A percentile compares a stretch with the other conserved stretches of the same genome.
Evolutionary conservation across 1,140 invertebrate genomes (phyloP).

Genomic region (Orius insidiosus): DNA sequence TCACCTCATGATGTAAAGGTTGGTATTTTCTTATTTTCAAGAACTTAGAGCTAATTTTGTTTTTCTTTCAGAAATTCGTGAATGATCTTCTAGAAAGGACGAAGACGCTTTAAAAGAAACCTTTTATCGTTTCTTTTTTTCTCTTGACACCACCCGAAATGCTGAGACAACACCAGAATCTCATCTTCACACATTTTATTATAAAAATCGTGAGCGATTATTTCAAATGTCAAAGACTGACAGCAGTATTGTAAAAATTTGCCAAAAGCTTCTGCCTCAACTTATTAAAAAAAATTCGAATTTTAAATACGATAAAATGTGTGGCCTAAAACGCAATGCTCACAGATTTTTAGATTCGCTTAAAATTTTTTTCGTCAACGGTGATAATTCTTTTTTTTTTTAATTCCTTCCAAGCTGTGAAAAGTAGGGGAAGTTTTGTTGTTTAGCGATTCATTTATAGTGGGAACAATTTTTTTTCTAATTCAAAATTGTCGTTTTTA

Average conservation of each 20-base stretch:
- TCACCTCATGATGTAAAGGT: conserved; percentile 70
- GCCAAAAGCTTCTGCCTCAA: conserved; percentile 2
- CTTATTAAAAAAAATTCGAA: too few species aligned
- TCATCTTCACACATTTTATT: neutral
- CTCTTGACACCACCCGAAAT: neutral
- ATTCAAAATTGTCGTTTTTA: too few species aligned
- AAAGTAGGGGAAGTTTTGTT: too few species aligned
- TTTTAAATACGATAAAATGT: too few species aligned
- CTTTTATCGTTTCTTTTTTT: neutral
- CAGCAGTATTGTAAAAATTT: conserved; percentile 5
- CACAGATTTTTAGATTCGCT: too few species aligned
- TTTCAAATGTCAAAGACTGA: conserved; percentile 7
- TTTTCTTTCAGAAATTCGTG: conserved; percentile 66
- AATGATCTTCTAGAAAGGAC: conserved; percentile 74
- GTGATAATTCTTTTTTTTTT: too few species aligned
- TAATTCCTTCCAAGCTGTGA: too few species aligned
- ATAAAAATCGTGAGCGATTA: neutral
- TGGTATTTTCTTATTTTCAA: conserved; percentile 29
- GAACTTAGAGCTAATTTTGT: too few species aligned
- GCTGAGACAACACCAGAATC: conserved; percentile 6
- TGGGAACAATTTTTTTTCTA: too few species aligned
- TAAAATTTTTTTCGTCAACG: too few species aligned
- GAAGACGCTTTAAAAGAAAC: conserved; percentile 49
- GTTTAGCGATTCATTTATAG: too few species aligned
- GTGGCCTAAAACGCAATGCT: too few species aligned